These are phyloP conservation scores for Acleris holmiana DNA, from an alignment of 2,888 invertebrate genomes.

Conservation along the genomic window DNA sequence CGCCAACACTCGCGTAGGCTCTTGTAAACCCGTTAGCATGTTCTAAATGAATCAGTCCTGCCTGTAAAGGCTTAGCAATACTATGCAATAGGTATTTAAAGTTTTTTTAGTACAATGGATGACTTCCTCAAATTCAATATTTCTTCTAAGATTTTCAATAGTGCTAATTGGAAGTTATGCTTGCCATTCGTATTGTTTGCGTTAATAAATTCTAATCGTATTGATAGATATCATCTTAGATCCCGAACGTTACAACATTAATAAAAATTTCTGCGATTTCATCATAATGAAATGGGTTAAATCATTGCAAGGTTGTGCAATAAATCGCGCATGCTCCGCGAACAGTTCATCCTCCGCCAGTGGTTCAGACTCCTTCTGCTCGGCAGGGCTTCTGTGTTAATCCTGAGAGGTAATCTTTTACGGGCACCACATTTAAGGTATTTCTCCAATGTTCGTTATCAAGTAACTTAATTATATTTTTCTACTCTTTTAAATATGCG, in stretches of 20 bases:
- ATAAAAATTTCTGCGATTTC: slow-evolving; percentile 2
- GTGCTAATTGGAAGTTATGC: too few species aligned
- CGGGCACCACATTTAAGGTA: slow-evolving; percentile 2
- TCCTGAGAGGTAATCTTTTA: background rate
- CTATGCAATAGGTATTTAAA: slow-evolving; percentile 14
- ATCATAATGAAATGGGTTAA: slow-evolving; percentile 35
- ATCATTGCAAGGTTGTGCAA: slow-evolving; percentile 45
- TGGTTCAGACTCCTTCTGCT: slow-evolving; percentile 8
- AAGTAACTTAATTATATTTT: background rate
- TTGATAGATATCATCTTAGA: too few species aligned
- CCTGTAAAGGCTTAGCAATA: slow-evolving; percentile 8
- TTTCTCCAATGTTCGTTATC: slow-evolving; percentile 4
- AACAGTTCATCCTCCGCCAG: slow-evolving; percentile 1
- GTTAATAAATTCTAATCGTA: too few species aligned
- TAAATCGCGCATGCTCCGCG: slow-evolving; percentile 51
- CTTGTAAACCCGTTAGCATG: slow-evolving; percentile 24
- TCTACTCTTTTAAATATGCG: background rate
- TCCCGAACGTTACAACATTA: too few species aligned
- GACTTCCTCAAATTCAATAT: background rate
- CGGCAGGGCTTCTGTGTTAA: slow-evolving; percentile 2
- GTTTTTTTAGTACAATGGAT: background rate
- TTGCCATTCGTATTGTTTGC: too few species aligned
- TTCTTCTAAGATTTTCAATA: background rate
- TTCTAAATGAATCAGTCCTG: slow-evolving; percentile 10
- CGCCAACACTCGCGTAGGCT: slow-evolving; percentile 18